These are phyloP conservation scores for Calliopsis andreniformis DNA, from an alignment of 1,140 invertebrate genomes.

Conservation along the genomic window DNA sequence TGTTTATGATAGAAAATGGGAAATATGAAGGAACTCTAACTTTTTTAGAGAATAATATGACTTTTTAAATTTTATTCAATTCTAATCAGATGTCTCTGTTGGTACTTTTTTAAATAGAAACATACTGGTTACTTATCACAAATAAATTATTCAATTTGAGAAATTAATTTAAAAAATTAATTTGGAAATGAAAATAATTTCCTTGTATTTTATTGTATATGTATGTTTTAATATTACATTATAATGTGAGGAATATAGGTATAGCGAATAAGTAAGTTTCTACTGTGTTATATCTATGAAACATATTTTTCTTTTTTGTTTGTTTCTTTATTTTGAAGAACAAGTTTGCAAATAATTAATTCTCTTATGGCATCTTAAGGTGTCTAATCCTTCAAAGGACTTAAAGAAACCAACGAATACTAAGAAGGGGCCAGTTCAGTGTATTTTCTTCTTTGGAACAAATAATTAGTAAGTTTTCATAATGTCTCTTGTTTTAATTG, in stretches of 20 bases:
- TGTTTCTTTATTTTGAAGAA: neutral
- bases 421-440: conserved; percentile 87
- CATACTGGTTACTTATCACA: neutral
- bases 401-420: conserved; percentile 83
- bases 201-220: no score
- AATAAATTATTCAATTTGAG: neutral
- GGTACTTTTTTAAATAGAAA: neutral
- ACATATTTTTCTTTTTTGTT: neutral
- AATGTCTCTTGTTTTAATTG: conserved; percentile 25
- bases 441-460: conserved; percentile 96
- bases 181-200: no score
- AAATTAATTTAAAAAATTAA: neutral
- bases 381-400: conserved; percentile 87
- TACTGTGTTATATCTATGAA: neutral
- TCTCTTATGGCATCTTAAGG: conserved; percentile 81
- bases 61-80: neutral
- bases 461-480: conserved; percentile 93
- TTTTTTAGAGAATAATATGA: neutral
- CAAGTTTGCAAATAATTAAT: conserved; percentile 33
- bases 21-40: neutral
- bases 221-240: neutral
- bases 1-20: no score
- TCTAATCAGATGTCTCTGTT: neutral
- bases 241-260: conserved; percentile 8
- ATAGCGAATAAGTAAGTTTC: no score